These are phyloP conservation scores for Oligia strigilis DNA, from an alignment of 2,888 invertebrate genomes.

Conservation along the genomic window DNA sequence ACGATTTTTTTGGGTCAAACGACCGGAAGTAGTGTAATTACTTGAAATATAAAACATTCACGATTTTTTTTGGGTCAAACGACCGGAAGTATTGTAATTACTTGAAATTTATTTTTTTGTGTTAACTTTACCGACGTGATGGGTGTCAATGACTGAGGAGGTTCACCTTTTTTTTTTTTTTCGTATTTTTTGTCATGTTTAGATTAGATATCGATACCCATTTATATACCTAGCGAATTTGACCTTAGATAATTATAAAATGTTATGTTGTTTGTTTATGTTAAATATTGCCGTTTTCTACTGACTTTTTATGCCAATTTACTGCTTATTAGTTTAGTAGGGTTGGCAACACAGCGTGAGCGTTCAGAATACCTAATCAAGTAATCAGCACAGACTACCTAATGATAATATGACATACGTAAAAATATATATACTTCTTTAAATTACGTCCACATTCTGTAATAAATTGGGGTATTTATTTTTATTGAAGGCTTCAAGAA, in stretches of 20 bases:
- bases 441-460: background rate
- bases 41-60: too few species aligned
- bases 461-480: background rate
- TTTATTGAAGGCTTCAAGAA: background rate
- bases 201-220: background rate
- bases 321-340: background rate
- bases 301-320: background rate
- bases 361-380: slow-evolving; percentile 42
- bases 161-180: background rate
- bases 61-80: too few species aligned
- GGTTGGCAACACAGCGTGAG: slow-evolving; percentile 31
- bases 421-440: background rate
- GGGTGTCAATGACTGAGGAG: background rate
- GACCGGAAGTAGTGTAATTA: too few species aligned
- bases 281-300: background rate
- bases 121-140: too few species aligned
- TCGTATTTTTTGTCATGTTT: background rate
- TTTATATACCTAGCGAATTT: background rate
- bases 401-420: too few species aligned
- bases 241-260: background rate
- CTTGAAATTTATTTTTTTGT: too few species aligned
- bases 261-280: background rate
- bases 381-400: background rate
- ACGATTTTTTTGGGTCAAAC: too few species aligned
- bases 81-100: too few species aligned